Conservation (phyloP, 2,797 vertebrate genomes). For the Sparidentex hasta region DNA sequence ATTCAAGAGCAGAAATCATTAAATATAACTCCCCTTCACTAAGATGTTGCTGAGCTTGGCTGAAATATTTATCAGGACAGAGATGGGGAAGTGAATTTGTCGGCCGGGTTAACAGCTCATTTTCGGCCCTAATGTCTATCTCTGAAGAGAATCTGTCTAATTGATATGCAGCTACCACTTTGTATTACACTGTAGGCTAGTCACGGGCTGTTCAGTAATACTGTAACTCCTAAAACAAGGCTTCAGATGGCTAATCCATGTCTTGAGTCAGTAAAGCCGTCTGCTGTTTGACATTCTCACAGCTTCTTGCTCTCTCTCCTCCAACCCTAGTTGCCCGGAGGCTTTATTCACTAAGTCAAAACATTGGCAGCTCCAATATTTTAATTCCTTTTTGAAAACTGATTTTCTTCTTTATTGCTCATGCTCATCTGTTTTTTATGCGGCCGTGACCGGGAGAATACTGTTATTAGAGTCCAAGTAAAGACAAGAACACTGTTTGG, state of each 20-base stretch:
- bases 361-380: constrained; percentile 75
- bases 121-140: constrained; percentile 31
- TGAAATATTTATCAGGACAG: constrained; percentile 29
- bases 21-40: constrained; percentile 18
- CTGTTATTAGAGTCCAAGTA: constrained; percentile 67
- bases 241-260: constrained; percentile 67
- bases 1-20: constrained; percentile 20
- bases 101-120: constrained; percentile 32
- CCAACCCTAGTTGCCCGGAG: constrained; percentile 67
- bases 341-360: constrained; percentile 81
- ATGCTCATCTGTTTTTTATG: constrained; percentile 73
- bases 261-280: constrained; percentile 67
- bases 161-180: constrained; percentile 52
- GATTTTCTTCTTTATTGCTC: constrained; percentile 61
- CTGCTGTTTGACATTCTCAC: constrained; percentile 78
- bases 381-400: constrained; percentile 72
- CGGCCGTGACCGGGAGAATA: constrained; percentile 65
- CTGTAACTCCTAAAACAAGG: constrained; percentile 59
- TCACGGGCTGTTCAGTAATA: constrained; percentile 44
- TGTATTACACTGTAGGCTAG: constrained; percentile 52
- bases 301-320: constrained; percentile 62
- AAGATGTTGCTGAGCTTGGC: constrained; percentile 17
- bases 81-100: constrained; percentile 10
- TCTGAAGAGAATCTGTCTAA: constrained; percentile 44
- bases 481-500: constrained; percentile 65